These are phyloP conservation scores for Casuarius casuarius DNA, from an alignment of 2,113 vertebrate species.

Conservation along the genomic window DNA sequence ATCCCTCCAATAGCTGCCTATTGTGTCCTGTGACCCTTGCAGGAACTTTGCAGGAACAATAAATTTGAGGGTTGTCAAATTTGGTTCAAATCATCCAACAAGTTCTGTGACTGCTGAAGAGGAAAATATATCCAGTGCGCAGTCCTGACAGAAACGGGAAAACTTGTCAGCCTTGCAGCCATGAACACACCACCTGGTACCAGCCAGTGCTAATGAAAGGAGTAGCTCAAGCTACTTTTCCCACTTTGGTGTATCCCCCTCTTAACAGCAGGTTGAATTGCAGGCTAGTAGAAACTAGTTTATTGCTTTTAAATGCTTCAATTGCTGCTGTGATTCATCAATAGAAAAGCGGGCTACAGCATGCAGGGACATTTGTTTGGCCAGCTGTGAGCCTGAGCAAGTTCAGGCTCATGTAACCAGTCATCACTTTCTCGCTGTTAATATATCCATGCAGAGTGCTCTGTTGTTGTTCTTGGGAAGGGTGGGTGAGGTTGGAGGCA, in stretches of 20 bases:
- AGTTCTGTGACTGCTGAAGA: conserved; percentile 2
- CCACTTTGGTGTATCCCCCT: not conserved
- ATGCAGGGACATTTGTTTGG: conserved; percentile 49
- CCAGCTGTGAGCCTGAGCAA: conserved; percentile 62
- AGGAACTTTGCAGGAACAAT: not conserved
- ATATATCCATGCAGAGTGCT: not conserved
- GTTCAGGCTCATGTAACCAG: conserved; percentile 54
- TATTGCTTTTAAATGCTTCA: conserved; percentile 30
- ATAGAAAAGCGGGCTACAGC: conserved; percentile 11
- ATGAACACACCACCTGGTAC: not conserved
- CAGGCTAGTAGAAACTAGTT: conserved; percentile 37
- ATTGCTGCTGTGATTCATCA: conserved; percentile 35
- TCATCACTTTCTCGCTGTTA: conserved; percentile 55
- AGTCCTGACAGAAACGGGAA: not conserved
- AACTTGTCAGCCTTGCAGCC: conserved; percentile 3
- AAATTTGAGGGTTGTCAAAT: not conserved
- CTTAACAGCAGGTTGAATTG: not conserved
- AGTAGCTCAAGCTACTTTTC: not conserved
- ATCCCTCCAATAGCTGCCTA: not conserved
- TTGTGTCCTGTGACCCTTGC: not conserved
- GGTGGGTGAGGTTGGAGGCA: not conserved
- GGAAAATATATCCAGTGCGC: conserved; percentile 6
- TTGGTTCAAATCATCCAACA: not conserved
- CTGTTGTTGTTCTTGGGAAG: conserved; percentile 23
- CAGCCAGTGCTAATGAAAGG: not conserved